Conservation (phyloP, 2,888 invertebrate species). For the Drosophila borborema region DNA sequence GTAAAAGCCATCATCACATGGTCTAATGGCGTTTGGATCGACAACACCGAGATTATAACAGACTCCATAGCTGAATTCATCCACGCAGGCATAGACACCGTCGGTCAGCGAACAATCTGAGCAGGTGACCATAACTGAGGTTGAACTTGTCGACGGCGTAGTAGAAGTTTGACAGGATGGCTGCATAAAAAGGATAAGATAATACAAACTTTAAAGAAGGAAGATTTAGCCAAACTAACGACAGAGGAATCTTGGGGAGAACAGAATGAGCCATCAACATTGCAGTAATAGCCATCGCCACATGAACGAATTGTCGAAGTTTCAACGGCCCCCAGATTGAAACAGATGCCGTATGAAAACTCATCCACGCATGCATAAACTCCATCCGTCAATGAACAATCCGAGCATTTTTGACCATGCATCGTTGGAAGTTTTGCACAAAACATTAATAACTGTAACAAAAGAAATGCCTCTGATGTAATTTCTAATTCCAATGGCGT, state of each 20-base stretch:
- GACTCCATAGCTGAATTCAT: constrained; percentile 54
- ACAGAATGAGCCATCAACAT: constrained; percentile 36
- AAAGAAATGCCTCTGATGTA: neutral
- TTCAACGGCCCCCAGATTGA: neutral
- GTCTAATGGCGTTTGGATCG: constrained; percentile 4
- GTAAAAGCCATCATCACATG: constrained; percentile 43
- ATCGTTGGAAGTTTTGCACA: constrained; percentile 3
- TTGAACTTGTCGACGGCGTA: neutral
- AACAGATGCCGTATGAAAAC: constrained; percentile 55
- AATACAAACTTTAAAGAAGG: neutral
- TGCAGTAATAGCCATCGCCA: constrained; percentile 44
- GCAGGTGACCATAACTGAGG: constrained; percentile 17
- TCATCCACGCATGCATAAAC: constrained; percentile 61
- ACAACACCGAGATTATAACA: constrained; percentile 34
- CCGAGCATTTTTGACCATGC: constrained; percentile 31
- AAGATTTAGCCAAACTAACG: constrained; percentile 26
- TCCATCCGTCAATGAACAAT: constrained; percentile 44
- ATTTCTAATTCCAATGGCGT: neutral
- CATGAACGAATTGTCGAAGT: constrained; percentile 28
- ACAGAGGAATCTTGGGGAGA: constrained; percentile 35
- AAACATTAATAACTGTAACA: constrained; percentile 20
- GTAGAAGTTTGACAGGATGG: constrained; percentile 38
- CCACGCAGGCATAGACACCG: constrained; percentile 52
- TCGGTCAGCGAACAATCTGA: constrained; percentile 50
- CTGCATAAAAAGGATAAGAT: constrained; percentile 18